Evolutionary conservation across 2,797 vertebrate genomes (phyloP), one percentile per base, ranked within the genome.

Genomic region (Syncerus caffer): DNA sequence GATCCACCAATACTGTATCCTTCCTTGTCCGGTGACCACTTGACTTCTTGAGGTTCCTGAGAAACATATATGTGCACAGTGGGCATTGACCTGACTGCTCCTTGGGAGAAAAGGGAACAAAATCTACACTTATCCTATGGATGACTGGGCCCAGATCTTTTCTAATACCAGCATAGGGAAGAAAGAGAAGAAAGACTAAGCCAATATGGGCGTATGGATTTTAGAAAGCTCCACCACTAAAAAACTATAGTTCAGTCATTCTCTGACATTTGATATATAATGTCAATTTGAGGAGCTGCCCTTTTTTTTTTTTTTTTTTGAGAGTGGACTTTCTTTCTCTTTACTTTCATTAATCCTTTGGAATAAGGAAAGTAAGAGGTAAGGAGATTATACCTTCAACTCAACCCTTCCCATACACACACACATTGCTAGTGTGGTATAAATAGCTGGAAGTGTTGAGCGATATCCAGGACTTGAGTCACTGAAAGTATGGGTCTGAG

Each of bases 31-130:
- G 53, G 19, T 60, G 82, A 51, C 10, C 31, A 6, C 67, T 47
- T 13, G 17, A 31, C 74, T 94, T 93, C 45, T 94, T 91, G 62
- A 83, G 27, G 45, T 93, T 93, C 3, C 58, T 95, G 80, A 96
- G 86, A 94, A 95, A 53, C 14, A 38, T 16, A 34, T 21, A 27
- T 3, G 6, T 7, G 12, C 64, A 45, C 67, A 85, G 57, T 58
- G 16, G 45, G 11, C 60, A 53, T 17, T 29, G 27, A 7, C 4
- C 29, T 76, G 13, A 55, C 89, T 93, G 31, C 12, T 90, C 9
- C 23, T 76, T 45, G 53, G 34, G 12, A 79, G 51, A 23, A 93
- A 53, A 89, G 38, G 57, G 80, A 88, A 29, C n/a, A 85, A 88
- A 31, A 51, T 27, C 23, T n/a, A 53, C 13, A 6, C 51, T 92